These are phyloP conservation scores for Macaca mulatta DNA, from an alignment of 2,113 vertebrate genomes.

Conservation along the genomic window DNA sequence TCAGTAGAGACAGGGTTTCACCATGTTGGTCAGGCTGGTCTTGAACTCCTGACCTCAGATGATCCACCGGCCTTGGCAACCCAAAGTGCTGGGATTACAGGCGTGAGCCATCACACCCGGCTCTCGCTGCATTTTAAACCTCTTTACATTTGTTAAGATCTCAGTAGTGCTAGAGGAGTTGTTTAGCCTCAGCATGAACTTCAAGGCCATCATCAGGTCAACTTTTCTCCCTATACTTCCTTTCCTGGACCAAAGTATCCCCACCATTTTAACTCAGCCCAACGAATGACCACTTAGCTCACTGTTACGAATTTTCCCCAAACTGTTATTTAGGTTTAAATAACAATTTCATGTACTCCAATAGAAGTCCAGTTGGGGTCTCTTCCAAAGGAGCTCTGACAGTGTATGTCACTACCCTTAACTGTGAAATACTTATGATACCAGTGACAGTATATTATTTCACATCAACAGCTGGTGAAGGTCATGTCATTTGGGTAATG, in stretches of 20 bases:
- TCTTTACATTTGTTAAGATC: not conserved
- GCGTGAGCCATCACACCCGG: too few species aligned
- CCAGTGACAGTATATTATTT: not conserved
- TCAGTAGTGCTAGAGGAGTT: not conserved
- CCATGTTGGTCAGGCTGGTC: too few species aligned
- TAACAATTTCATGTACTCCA: not conserved
- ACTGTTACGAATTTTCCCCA: not conserved
- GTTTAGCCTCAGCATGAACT: not conserved
- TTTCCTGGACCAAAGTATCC: not conserved
- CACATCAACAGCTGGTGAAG: not conserved
- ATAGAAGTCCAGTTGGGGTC: not conserved
- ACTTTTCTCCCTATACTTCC: not conserved
- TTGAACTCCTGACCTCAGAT: too few species aligned
- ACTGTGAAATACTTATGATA: not conserved
- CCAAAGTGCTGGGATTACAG: too few species aligned
- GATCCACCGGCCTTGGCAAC: too few species aligned
- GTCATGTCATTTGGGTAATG: not conserved
- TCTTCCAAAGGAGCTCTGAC: conserved; percentile 1
- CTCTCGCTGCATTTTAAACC: not conserved
- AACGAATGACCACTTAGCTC: not conserved
- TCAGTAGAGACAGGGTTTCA: too few species aligned
- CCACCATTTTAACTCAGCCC: not conserved
- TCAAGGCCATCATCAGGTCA: not conserved
- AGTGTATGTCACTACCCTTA: not conserved
- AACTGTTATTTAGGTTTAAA: not conserved